Conservation (phyloP, 2,888 invertebrate genomes). For the Hemicrepidius hirtus region DNA sequence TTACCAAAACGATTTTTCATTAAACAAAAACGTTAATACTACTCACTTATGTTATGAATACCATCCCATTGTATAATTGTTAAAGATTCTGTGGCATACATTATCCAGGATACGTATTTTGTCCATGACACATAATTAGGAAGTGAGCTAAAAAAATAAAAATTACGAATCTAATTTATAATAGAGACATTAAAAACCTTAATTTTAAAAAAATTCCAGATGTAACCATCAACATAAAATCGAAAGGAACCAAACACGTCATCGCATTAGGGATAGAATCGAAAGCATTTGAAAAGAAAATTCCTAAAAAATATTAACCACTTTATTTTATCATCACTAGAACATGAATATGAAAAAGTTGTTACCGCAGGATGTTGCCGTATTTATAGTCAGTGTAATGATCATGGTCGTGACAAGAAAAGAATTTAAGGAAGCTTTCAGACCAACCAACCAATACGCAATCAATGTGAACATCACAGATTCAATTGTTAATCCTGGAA, state of each 20-base stretch:
- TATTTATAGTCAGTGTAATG: constrained; percentile 87
- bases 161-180: neutral
- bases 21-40: too few species aligned
- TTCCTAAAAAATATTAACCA: constrained; percentile 74
- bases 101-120: constrained; percentile 88
- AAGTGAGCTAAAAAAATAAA: constrained; percentile 75
- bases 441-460: constrained; percentile 91
- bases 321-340: neutral
- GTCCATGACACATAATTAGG: constrained; percentile 84
- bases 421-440: constrained; percentile 80
- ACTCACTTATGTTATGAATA: constrained; percentile 82
- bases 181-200: constrained; percentile 79
- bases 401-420: constrained; percentile 82
- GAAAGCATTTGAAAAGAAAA: constrained; percentile 90
- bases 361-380: constrained; percentile 90
- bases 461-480: constrained; percentile 88
- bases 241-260: constrained; percentile 90
- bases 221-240: constrained; percentile 90
- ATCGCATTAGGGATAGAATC: constrained; percentile 87
- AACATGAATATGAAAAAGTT: constrained; percentile 31
- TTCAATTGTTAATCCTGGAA: constrained; percentile 90
- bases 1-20: too few species aligned
- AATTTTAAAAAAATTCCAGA: constrained; percentile 90
- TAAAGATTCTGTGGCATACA: constrained; percentile 90
- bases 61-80: constrained; percentile 88